Percentiles rank a stretch among this genome's conserved stretches.
Evolutionary conservation across 2,888 invertebrate genomes (phyloP).

Genomic region (Dichetophora obliterata): DNA sequence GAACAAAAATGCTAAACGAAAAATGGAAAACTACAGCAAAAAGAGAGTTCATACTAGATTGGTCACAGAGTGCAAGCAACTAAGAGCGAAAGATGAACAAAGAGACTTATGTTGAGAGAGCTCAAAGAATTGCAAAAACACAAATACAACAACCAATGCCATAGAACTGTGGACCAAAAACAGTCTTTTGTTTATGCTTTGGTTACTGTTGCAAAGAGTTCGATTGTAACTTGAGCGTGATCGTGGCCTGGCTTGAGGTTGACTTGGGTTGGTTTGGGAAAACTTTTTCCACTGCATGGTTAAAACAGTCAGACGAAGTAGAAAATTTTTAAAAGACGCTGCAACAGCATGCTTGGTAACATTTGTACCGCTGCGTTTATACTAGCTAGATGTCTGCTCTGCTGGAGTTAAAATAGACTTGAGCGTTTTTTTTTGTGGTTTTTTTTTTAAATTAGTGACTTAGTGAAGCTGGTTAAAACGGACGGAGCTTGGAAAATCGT

Average conservation of each 20-base stretch:
- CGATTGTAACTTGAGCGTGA: conserved; percentile 4
- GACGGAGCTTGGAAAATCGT: conserved; percentile 21
- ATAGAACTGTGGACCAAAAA: too few species aligned
- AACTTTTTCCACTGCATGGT: conserved; percentile 27
- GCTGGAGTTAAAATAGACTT: conserved; percentile 30
- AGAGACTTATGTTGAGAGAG: too few species aligned
- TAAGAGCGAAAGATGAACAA: too few species aligned
- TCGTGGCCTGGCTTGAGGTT: conserved; percentile 1
- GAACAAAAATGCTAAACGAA: too few species aligned
- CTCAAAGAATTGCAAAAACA: too few species aligned
- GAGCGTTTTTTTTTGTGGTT: conserved; percentile 33
- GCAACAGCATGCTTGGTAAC: conserved; percentile 67
- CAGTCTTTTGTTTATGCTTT: conserved; percentile 21
- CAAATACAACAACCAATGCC: too few species aligned
- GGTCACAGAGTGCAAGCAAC: too few species aligned
- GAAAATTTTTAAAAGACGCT: conserved; percentile 70
- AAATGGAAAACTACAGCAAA: too few species aligned
- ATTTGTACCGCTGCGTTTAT: conserved; percentile 69
- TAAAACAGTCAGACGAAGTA: neutral
- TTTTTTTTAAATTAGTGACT: neutral
- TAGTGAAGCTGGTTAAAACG: neutral
- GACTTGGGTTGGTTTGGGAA: conserved; percentile 29
- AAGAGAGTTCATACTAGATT: too few species aligned
- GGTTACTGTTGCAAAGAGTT: conserved; percentile 11
- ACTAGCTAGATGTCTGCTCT: conserved; percentile 62